phyloP scores from a whole-genome alignment of 2,888 invertebrate genomes.

The Tipula helvola region DNA sequence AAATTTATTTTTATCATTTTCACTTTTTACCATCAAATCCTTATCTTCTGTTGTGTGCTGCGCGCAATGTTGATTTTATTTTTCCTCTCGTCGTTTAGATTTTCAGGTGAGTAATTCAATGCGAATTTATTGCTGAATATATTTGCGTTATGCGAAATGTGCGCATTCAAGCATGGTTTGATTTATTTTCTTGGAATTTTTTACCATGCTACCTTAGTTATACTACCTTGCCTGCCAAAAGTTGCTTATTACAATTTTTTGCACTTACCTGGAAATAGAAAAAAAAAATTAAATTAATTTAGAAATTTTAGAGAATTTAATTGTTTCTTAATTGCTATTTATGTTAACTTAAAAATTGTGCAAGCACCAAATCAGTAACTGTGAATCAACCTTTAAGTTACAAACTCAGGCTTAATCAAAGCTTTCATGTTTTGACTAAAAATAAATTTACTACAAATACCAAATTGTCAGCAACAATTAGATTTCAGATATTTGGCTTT shows the following conservation, averaged over 20 bases:
- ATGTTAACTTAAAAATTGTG: no score
- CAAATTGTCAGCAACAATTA: no score
- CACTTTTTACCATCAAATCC: not conserved
- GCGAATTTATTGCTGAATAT: not conserved
- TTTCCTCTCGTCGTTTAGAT: not conserved
- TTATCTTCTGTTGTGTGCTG: not conserved
- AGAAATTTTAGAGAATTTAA: no score
- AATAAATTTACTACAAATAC: no score
- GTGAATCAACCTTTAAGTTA: no score
- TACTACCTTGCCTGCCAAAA: not conserved
- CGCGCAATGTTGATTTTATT: not conserved
- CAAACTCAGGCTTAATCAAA: no score
- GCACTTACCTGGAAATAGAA: not conserved
- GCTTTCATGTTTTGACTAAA: no score
- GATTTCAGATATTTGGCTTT: no score
- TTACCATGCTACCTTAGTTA: not conserved
- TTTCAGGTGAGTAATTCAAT: not conserved
- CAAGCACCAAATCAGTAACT: no score
- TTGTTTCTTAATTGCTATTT: no score
- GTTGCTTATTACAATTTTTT: not conserved
- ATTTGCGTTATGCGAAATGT: not conserved
- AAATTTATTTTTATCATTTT: not conserved
- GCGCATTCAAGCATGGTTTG: not conserved
- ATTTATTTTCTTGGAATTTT: not conserved
- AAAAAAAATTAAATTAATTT: not conserved